Base-by-base conservation (phyloP, 64 coral and sea anemone genomes). In the Dendronephthya gigantea region DNA sequence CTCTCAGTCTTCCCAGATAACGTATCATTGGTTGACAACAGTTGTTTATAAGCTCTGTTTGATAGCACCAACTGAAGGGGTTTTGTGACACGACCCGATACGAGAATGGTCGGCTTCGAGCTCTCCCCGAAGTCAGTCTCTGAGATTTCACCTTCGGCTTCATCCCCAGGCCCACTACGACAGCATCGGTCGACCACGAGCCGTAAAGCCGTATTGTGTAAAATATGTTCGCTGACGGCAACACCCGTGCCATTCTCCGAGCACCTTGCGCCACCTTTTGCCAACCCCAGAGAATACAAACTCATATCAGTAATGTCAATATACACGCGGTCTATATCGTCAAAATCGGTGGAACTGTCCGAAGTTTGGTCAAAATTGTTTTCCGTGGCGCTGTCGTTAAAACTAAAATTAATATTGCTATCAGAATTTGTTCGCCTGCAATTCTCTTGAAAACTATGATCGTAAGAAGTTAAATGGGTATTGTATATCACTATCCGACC, bases 271-370 rank as follows among this genome's bases (percentile, higher is more conserved):
- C 55, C 55, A 62, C 84, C 31, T 10, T 37, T 48, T 0, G 87
- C 88, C 4, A 93, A 30, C 32, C 89, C 86, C 39, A 90, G 62
- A 9, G 88, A 97, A 84, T 84, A 91, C 65, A 97, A 68, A 81
- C 94, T 97, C 94, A 97, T 97, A 23, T 93, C 94, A 66, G 90
- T 90, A 15, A 97, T 93, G 68, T 97, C 94, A 45, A 91, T 86
- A 55, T 91, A 90, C 17, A 97, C 89, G 27, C 91, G 76, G 81
- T 97, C 94, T 65, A 93, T 86, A 76, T 97, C 94, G 68, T 89
- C 68, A 8, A 93, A 87, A 33, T 85, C 74, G 4, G 49, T 51
- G 7, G 83, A 83, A 34, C 85, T 58, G 32, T 82, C 51, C 52
- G 35, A 72, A 4, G 70, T 86, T 13, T 90, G 88, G 33, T 88